Base-by-base conservation (phyloP, 2,797 vertebrate species). In the Erithacus rubecula region DNA sequence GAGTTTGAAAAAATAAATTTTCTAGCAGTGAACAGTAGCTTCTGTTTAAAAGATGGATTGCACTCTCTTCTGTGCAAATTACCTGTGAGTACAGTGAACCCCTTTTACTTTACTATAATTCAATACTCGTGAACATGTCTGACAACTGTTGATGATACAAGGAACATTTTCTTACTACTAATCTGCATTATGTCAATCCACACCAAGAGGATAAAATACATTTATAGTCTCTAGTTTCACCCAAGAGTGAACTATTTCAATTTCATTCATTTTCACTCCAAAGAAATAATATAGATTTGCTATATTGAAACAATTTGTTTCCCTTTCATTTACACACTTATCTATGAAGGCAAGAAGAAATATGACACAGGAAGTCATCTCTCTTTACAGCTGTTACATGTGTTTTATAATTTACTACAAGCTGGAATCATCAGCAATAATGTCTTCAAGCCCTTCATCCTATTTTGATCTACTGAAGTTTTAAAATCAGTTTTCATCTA, bases 281-380 rank as follows among this genome's bases (percentile, higher is more conserved):
- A 95, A 95, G 92, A 96, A 98, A 97, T 93, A 90, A 94, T 91
- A 97, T 0, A 95, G 95, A 97, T 97, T 97, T 96, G 52, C 82
- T 84, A 78, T 83, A 92, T n/a, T 93, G 92, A 95, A 97, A 94
- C 79, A 94, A 97, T 96, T 95, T 90, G 64, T 96, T 97, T 97
- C 93, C 90, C 85, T 96, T 97, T 97, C 94, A 96, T 96, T 97
- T 97, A 89, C 77, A 97, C 95, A 93, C 86, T 97, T 97, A 97
- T 62, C 93, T 96, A 55, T 49, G 84, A 97, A 96, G 70, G 83
- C 72, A 95, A 92, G 77, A 96, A 90, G 74, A 97, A 96, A 92
- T 77, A 95, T 24, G 80, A 87, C 72, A 85, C 9, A 94, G 78
- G 89, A 97, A 90, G 83, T 87, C 76, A 92, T 92, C 87, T 92